These are phyloP conservation scores for Lottia scabra DNA, from an alignment of 2,888 invertebrate genomes.

Conservation along the genomic window DNA sequence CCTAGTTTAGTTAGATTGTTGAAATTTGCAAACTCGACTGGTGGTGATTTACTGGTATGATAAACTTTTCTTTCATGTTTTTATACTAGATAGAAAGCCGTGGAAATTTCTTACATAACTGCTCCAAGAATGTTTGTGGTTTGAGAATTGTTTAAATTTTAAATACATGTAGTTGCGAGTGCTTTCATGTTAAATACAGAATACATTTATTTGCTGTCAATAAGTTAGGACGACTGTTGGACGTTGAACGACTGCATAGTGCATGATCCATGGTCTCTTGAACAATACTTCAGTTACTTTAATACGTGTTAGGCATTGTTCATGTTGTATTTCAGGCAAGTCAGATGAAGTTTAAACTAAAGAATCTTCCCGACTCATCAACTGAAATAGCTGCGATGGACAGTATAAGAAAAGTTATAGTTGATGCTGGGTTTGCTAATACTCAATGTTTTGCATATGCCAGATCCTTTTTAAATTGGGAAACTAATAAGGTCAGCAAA, in stretches of 20 bases:
- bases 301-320: not conserved
- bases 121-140: no score
- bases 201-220: no score
- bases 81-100: no score
- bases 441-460: constrained; percentile 47
- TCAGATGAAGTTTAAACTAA: constrained; percentile 41
- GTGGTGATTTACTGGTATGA: not conserved
- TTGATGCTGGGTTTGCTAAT: constrained; percentile 25
- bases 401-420: constrained; percentile 31
- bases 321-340: constrained; percentile 39
- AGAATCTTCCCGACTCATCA: constrained; percentile 31
- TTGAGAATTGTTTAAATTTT: no score
- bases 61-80: no score
- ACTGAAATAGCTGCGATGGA: constrained; percentile 47
- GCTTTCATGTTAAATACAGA: no score
- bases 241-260: no score
- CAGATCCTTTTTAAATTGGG: constrained; percentile 42
- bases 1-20: constrained; percentile 15
- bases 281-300: constrained; percentile 8
- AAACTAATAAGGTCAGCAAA: constrained; percentile 47
- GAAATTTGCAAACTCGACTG: not conserved
- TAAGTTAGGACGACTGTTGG: no score
- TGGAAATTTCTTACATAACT: no score
- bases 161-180: no score
- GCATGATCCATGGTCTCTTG: no score